These are phyloP conservation scores for Linyphia triangularis DNA, from an alignment of 2,888 invertebrate genomes.

Conservation along the genomic window DNA sequence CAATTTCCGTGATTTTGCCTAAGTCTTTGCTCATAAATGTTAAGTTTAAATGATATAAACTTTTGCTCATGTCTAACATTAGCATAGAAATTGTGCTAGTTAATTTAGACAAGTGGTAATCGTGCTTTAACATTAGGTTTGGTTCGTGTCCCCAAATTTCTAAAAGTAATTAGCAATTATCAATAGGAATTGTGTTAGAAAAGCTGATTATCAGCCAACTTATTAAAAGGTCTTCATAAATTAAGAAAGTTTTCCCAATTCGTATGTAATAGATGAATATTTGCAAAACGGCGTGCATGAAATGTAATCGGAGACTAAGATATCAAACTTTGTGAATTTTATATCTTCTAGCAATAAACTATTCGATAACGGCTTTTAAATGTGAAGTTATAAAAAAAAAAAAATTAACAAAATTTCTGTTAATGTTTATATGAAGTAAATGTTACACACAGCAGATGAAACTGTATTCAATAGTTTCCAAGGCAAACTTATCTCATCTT, in stretches of 20 bases:
- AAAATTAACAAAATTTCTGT: not conserved
- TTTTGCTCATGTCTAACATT: constrained; percentile 20
- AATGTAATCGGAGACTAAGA: too few species aligned
- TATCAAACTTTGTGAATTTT: too few species aligned
- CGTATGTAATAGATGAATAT: too few species aligned
- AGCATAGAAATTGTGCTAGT: not conserved
- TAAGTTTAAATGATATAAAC: constrained; percentile 31
- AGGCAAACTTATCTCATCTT: not conserved
- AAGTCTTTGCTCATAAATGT: constrained; percentile 22
- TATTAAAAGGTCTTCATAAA: too few species aligned
- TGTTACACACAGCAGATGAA: not conserved
- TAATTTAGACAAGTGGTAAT: not conserved
- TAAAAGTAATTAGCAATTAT: not conserved
- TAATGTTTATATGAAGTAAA: not conserved
- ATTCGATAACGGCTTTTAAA: not conserved
- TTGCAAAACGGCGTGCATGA: too few species aligned
- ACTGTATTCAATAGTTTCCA: not conserved
- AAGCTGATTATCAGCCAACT: not conserved
- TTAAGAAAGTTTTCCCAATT: too few species aligned
- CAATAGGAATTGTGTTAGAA: not conserved
- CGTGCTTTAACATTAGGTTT: not conserved
- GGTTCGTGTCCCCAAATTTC: not conserved
- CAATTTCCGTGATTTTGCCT: not conserved
- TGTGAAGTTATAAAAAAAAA: not conserved
- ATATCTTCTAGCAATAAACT: too few species aligned